These are phyloP conservation scores for Enhydra lutris DNA, from an alignment of 2,113 vertebrate genomes.

Conservation along the genomic window DNA sequence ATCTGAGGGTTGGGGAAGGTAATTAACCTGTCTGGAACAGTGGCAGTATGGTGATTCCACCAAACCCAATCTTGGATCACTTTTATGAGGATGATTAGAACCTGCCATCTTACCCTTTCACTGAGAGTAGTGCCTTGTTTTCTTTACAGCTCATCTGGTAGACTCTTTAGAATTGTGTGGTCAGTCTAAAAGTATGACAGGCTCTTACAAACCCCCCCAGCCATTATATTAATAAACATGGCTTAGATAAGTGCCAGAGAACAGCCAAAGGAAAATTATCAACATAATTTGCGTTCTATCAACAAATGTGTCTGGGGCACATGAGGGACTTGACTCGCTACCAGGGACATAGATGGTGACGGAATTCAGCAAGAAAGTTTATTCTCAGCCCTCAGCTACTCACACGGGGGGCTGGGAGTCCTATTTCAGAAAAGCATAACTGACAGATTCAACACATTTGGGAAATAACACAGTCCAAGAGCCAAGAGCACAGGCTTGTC, in stretches of 20 bases:
- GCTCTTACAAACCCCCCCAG: background rate
- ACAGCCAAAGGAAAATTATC: conserved; percentile 63
- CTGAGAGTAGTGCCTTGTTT: conserved; percentile 18
- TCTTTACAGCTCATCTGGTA: background rate
- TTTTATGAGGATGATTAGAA: background rate
- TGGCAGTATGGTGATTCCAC: accelerated
- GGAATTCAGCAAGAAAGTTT: background rate
- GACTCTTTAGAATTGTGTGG: background rate
- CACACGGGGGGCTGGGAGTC: background rate
- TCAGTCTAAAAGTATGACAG: conserved; percentile 56
- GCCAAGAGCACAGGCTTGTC: background rate
- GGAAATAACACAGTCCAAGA: background rate
- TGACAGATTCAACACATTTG: background rate
- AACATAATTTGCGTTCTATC: background rate
- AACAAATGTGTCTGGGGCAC: background rate
- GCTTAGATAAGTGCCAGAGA: conserved; percentile 69
- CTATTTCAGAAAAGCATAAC: background rate
- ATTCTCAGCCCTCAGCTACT: background rate
- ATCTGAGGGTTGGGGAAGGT: background rate
- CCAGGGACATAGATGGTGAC: background rate
- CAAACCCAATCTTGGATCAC: background rate
- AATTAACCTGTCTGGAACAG: background rate
- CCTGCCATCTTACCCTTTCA: background rate
- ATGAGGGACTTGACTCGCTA: background rate
- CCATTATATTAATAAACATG: conserved; percentile 67